phyloP scores from a whole-genome alignment of 1,140 invertebrate genomes.

The Nasonia vitripennis region DNA sequence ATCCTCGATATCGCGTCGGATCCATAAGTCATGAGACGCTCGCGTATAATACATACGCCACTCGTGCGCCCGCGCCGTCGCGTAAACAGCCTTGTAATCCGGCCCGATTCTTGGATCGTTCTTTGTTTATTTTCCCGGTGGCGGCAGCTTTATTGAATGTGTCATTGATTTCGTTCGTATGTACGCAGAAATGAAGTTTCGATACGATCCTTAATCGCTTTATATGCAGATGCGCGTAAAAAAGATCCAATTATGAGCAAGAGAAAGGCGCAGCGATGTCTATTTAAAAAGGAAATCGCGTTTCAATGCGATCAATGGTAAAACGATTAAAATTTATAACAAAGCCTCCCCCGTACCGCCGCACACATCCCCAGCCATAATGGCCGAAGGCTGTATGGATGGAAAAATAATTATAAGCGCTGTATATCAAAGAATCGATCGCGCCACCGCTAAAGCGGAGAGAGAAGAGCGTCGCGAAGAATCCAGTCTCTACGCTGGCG shows the following conservation, averaged over 20 bases:
- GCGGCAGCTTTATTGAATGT: neutral
- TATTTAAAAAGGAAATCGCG: neutral
- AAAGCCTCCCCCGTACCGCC: too few relatives aligned
- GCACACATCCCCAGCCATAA: too few relatives aligned
- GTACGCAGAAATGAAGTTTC: neutral
- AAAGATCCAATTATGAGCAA: neutral
- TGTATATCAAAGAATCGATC: neutral
- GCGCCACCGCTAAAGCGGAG: neutral
- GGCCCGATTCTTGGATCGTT: neutral
- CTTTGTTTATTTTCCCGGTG: neutral
- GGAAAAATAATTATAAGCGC: too few relatives aligned
- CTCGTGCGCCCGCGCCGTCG: neutral
- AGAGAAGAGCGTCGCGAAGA: neutral
- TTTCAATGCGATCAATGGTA: neutral
- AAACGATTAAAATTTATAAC: neutral
- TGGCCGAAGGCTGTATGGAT: too few relatives aligned
- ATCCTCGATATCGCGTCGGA: constrained; percentile 7
- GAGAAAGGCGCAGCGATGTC: neutral
- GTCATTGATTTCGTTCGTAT: neutral
- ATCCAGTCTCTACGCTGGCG: neutral
- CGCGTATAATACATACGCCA: neutral
- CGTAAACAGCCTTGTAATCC: constrained; percentile 14
- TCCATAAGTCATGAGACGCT: constrained; percentile 32
- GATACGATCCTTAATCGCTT: neutral
- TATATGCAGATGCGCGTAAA: neutral